Base-by-base conservation (phyloP, 2,797 vertebrate genomes). In the Notolabrus celidotus region DNA sequence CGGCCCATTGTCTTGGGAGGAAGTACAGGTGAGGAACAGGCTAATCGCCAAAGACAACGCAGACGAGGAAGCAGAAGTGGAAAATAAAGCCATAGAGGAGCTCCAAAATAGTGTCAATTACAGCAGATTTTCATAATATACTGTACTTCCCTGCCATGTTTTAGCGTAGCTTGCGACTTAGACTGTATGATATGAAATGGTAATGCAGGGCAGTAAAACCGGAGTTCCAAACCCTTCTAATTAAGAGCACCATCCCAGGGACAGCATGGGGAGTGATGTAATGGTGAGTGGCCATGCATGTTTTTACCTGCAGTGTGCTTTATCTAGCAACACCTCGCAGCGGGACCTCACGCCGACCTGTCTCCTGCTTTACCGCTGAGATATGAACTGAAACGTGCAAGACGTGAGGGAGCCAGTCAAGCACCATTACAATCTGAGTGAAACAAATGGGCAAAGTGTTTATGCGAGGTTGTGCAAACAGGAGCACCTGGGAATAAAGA, bases 1-100 rank as follows among this genome's bases (percentile, higher is more conserved):
- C 77, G 85, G 90, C 72, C 85, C 90, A 90, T 89, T 89, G 89
- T 84, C 90, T 91, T 77, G 94, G 93, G 91, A 92, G 90, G 87
- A 95, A 92, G 89, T 62, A 46, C 70, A 87, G 88, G 83, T 90
- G 91, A 91, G 89, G 93, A 93, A 92, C 80, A 61, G 83, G 92
- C 85, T 94, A 88, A 91, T 94, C 89, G 78, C 66, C 60, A 86
- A 86, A 93, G 79, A 83, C 87, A 92, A 90, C 86, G 84, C 82
- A 54, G 65, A 19, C 67, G 61, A 74, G 82, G 68, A 79, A 55
- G 79, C 65, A 50, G 20, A 73, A 70, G 80, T 87, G 83, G 74
- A 70, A 81, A 79, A 47, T n/a, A 53, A 87, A 77, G 73, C 79
- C 70, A 91, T 85, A 80, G 86, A 90, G 79, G 51, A 79, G 68